Evolutionary conservation across 2,113 vertebrate species (phyloP).

Genomic region (Bujurquina vittata): DNA sequence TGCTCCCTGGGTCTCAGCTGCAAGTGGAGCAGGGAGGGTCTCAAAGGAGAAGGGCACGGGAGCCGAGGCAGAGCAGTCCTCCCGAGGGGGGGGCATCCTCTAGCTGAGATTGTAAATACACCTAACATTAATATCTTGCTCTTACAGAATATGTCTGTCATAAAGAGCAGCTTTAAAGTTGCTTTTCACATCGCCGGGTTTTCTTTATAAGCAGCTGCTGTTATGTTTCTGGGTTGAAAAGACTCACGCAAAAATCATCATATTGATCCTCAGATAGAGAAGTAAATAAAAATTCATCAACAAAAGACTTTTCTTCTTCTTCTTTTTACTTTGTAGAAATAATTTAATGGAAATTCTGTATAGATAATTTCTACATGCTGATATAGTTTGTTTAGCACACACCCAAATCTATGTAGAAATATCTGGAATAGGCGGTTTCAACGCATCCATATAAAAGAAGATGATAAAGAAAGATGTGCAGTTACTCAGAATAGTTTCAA

Average conservation of each 20-base stretch:
- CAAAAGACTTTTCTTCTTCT: neutral
- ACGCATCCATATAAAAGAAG: neutral
- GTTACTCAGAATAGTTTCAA: neutral
- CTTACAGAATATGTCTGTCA: neutral
- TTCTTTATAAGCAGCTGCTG: neutral
- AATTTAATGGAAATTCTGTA: neutral
- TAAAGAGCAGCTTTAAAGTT: constrained; percentile 1
- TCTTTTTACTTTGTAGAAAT: neutral
- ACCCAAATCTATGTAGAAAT: neutral
- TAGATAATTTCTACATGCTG: neutral
- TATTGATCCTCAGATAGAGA: neutral
- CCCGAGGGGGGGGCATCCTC: constrained; percentile 51
- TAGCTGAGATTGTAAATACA: constrained; percentile 60
- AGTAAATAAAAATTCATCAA: constrained; percentile 6
- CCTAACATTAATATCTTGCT: constrained; percentile 48
- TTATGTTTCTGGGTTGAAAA: neutral
- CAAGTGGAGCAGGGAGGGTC: constrained; percentile 64
- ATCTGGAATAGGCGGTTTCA: neutral
- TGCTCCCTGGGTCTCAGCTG: constrained; percentile 81
- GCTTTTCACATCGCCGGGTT: neutral
- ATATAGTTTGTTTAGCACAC: neutral
- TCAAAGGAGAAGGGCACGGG: constrained; percentile 66
- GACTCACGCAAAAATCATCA: neutral
- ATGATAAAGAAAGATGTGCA: neutral
- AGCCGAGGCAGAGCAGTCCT: constrained; percentile 53